Conservation (phyloP, 1,140 invertebrate species). For the Chrysomallon squamiferum region DNA sequence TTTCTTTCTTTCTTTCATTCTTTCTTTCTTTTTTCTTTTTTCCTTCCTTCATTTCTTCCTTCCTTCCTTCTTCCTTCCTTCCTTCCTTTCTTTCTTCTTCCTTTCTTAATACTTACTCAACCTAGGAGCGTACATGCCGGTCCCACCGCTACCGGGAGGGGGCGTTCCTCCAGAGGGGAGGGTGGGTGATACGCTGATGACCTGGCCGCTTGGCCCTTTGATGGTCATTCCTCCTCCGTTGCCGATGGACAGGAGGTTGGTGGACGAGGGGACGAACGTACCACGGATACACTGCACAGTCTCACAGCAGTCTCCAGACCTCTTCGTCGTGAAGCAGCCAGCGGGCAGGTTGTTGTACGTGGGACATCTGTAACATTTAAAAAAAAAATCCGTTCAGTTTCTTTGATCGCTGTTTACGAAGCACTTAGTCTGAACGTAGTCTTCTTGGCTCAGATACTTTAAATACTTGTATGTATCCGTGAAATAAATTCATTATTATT, state of each 20-base stretch:
- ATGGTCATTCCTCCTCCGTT: constrained; percentile 40
- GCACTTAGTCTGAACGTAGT: not conserved
- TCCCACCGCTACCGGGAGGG: constrained; percentile 32
- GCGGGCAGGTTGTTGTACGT: constrained; percentile 45
- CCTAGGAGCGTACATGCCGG: constrained; percentile 28
- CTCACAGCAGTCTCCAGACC: constrained; percentile 40
- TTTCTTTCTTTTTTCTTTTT: constrained; percentile 3
- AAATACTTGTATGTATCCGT: too few relatives aligned
- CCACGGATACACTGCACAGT: constrained; percentile 37
- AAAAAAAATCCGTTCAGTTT: not conserved
- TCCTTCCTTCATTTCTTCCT: not conserved
- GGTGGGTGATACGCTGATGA: constrained; percentile 34
- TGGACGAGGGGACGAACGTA: constrained; percentile 39
- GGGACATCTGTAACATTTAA: constrained; percentile 47
- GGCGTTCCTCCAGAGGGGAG: constrained; percentile 25
- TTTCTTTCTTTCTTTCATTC: constrained; percentile 2
- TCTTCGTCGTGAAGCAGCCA: constrained; percentile 27
- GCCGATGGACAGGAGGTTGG: constrained; percentile 33
- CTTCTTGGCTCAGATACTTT: too few relatives aligned
- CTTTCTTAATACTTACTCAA: constrained; percentile 25
- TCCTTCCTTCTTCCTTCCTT: not conserved
- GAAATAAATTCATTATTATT: too few relatives aligned
- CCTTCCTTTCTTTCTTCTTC: not conserved
- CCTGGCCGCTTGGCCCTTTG: not conserved
- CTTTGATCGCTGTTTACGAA: not conserved